phyloP scores from a whole-genome alignment of 2,797 vertebrate genomes.

The Eulemur rubriventer region DNA sequence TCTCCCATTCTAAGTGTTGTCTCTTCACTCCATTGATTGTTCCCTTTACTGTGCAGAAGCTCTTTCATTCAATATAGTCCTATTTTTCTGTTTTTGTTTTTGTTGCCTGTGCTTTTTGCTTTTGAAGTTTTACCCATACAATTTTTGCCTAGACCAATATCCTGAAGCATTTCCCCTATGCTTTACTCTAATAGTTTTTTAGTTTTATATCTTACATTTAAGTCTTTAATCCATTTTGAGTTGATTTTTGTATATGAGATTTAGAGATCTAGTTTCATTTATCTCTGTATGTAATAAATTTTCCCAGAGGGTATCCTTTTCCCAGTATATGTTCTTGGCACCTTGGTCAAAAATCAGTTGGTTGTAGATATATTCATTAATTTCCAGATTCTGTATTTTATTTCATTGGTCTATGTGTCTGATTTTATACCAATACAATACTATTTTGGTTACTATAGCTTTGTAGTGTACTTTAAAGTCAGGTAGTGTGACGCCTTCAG shows the following conservation, averaged over 20 bases:
- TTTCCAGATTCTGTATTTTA: not conserved
- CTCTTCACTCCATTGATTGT: not conserved
- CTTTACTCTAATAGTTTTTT: not conserved
- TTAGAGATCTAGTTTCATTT: not conserved
- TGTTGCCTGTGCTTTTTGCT: not conserved
- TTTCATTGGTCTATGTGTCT: not conserved
- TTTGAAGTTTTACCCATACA: not conserved
- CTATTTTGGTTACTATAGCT: not conserved
- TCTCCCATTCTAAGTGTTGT: not conserved
- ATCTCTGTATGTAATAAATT: not conserved
- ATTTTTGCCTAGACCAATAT: not conserved
- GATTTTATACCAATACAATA: not conserved
- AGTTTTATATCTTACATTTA: not conserved
- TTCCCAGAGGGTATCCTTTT: not conserved
- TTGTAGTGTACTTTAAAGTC: not conserved
- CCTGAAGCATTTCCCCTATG: not conserved
- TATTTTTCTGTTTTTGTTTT: not conserved
- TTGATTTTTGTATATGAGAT: not conserved
- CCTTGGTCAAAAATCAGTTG: not conserved
- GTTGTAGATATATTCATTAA: not conserved
- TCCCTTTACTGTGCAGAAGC: not conserved
- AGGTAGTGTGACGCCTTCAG: not conserved
- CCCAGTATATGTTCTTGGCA: not conserved
- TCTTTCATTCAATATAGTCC: not conserved
- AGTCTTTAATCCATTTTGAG: not conserved